Evolutionary conservation across 1,140 invertebrate species (phyloP).

Genomic region (Pseudomyrmex sp.): DNA sequence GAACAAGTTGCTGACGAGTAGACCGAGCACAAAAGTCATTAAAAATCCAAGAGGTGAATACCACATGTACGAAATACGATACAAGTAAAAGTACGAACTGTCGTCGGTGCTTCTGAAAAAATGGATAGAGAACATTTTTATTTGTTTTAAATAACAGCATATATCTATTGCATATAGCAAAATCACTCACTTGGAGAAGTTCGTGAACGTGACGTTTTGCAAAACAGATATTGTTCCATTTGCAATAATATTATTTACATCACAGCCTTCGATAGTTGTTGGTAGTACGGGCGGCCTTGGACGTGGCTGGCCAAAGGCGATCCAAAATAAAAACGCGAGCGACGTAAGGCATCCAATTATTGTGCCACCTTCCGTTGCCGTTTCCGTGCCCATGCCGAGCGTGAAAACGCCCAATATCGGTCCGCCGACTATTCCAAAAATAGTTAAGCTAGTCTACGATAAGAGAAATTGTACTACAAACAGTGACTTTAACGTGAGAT

Average conservation of each 20-base stretch:
- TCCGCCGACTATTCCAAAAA: conserved; percentile 93
- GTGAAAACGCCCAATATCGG: conserved; percentile 93
- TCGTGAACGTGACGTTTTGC: background rate
- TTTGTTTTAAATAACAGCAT: background rate
- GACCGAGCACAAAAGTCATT: conserved; percentile 88
- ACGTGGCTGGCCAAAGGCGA: conserved; percentile 93
- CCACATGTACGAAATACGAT: conserved; percentile 95
- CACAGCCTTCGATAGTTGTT: conserved; percentile 66
- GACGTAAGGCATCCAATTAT: conserved; percentile 88
- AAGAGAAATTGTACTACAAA: background rate
- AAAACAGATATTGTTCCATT: conserved; percentile 18
- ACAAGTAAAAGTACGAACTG: conserved; percentile 82
- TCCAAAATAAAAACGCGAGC: conserved; percentile 91
- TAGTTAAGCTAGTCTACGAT: conserved; percentile 89
- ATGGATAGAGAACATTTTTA: conserved; percentile 7
- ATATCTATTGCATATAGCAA: background rate
- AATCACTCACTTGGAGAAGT: conserved; percentile 23
- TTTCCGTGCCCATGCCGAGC: conserved; percentile 90
- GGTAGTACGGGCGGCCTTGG: conserved; percentile 82
- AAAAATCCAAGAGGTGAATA: conserved; percentile 90
- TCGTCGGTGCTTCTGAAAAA: conserved; percentile 65
- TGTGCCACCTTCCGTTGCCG: conserved; percentile 89
- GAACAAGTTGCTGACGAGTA: conserved; percentile 85
- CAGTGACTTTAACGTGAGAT: background rate
- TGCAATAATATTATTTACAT: conserved; percentile 18